Conservation (phyloP, 1,140 invertebrate genomes). For the Probaryconus sp. region DNA sequence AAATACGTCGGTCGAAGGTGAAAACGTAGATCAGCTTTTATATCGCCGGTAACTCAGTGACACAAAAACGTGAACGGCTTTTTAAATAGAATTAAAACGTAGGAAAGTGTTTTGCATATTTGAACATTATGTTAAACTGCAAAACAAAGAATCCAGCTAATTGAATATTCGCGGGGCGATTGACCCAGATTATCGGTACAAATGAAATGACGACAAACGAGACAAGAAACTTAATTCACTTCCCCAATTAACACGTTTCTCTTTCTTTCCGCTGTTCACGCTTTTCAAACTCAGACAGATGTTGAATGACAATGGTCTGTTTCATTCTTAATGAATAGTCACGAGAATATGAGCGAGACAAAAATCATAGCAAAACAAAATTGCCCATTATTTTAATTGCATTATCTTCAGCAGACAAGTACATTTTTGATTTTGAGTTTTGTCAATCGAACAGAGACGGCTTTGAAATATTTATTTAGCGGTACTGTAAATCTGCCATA, state of each 20-base stretch:
- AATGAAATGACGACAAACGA: neutral
- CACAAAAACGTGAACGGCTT: conserved; percentile 50
- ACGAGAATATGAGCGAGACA: too few relatives aligned
- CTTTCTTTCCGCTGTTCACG: neutral
- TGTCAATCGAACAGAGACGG: too few relatives aligned
- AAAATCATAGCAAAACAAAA: too few relatives aligned
- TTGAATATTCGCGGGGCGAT: conserved; percentile 33
- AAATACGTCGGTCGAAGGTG: conserved; percentile 15
- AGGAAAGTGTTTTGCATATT: conserved; percentile 39
- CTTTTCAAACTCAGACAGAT: too few relatives aligned
- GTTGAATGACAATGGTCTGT: too few relatives aligned
- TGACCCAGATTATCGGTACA: conserved; percentile 27
- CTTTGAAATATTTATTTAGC: too few relatives aligned
- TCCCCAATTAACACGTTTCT: neutral
- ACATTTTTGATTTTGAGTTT: too few relatives aligned
- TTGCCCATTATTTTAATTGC: too few relatives aligned
- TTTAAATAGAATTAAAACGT: conserved; percentile 45
- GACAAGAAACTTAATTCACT: too few relatives aligned
- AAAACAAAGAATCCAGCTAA: conserved; percentile 34
- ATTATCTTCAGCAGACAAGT: too few relatives aligned
- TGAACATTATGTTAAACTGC: conserved; percentile 7
- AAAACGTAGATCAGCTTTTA: conserved; percentile 48
- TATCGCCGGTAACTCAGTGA: conserved; percentile 32
- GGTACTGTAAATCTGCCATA: too few relatives aligned
- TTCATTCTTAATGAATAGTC: too few relatives aligned